These are phyloP conservation scores for Tenthredo scrophulariae DNA, from an alignment of 2,888 invertebrate genomes.

Conservation along the genomic window DNA sequence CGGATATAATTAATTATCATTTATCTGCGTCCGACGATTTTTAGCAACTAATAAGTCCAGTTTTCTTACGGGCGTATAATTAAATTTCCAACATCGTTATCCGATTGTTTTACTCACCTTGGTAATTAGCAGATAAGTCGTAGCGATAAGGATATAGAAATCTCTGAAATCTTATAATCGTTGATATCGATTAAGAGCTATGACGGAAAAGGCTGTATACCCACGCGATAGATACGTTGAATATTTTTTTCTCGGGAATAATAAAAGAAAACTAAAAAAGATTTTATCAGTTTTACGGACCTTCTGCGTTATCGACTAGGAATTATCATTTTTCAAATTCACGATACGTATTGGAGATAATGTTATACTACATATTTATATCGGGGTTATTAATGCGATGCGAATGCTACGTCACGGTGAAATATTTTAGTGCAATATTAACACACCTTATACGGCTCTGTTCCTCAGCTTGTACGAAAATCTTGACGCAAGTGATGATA, in stretches of 20 bases:
- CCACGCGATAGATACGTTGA: neutral
- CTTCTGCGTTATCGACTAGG: neutral
- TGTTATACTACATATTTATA: neutral
- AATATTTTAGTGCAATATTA: neutral
- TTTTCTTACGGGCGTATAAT: neutral
- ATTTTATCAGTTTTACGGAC: slow-evolving; percentile 11
- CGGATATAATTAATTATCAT: neutral
- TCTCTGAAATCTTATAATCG: slow-evolving; percentile 31
- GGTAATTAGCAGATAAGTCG: slow-evolving; percentile 34
- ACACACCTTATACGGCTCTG: neutral
- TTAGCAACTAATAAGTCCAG: neutral
- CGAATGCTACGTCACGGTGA: neutral
- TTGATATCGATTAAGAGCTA: slow-evolving; percentile 6
- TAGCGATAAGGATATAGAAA: neutral
- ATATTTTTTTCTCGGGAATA: neutral
- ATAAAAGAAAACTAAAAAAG: neutral
- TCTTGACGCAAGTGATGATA: neutral
- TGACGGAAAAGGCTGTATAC: neutral
- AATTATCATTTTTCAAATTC: neutral
- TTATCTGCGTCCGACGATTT: slow-evolving; percentile 6
- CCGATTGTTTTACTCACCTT: neutral
- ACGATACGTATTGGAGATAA: neutral
- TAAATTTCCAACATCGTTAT: neutral
- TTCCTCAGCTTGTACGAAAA: neutral
- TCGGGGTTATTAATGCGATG: neutral